phyloP scores from a whole-genome alignment of 2,113 vertebrate species.

The Pteruthius melanotis region DNA sequence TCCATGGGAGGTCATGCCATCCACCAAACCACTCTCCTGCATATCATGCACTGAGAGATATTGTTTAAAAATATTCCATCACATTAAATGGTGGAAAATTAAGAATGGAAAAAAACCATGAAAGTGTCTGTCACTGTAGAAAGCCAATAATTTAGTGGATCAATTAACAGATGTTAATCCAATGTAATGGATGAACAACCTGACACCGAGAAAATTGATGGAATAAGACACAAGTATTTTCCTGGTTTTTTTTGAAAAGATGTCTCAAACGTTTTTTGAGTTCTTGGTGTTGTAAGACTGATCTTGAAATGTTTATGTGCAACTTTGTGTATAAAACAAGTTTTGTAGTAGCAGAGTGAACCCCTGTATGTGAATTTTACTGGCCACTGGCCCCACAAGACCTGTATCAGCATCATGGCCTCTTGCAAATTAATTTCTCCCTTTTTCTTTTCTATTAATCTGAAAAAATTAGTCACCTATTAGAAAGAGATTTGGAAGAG shows the following conservation, averaged over 20 bases:
- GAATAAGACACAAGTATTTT: not conserved
- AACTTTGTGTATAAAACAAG: not conserved
- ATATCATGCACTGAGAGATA: not conserved
- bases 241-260: not conserved
- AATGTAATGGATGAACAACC: not conserved
- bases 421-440: not conserved
- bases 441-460: not conserved
- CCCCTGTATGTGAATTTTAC: not conserved
- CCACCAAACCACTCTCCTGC: not conserved
- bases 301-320: not conserved
- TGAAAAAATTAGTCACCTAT: not conserved
- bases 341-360: not conserved
- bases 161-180: not conserved
- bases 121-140: fast-evolving
- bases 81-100: not conserved
- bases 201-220: not conserved
- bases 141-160: not conserved
- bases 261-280: not conserved
- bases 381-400: not conserved
- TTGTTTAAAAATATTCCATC: not conserved
- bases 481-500: not conserved
- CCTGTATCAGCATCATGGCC: not conserved
- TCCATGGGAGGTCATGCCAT: not conserved
- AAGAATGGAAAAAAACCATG: not conserved
- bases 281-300: not conserved